A percentile compares a stretch with the other conserved stretches of the same genome.
These are phyloP conservation scores for Galeopterus variegatus DNA, from an alignment of 2,113 vertebrate genomes.

Conservation along the genomic window DNA sequence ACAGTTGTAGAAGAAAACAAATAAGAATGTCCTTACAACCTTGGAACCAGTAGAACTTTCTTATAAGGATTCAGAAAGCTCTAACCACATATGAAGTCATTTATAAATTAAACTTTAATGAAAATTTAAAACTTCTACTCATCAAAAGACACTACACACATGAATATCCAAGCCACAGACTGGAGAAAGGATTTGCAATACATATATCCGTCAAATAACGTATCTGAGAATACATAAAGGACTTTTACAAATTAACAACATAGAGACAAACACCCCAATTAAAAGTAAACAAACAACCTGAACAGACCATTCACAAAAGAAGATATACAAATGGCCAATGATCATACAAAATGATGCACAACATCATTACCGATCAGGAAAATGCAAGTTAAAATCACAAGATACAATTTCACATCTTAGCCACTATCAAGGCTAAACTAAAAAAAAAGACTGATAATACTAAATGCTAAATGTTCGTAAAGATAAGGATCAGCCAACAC, in stretches of 20 bases:
- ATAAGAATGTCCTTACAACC: not conserved
- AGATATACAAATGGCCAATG: not conserved
- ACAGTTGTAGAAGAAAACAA: not conserved
- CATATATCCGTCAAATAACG: not conserved
- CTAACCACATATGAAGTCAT: not conserved
- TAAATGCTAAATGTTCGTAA: too few relatives aligned
- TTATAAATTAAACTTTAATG: not conserved
- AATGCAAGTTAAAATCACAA: not conserved
- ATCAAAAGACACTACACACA: not conserved
- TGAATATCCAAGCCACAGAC: not conserved
- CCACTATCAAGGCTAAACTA: not conserved
- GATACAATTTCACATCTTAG: not conserved
- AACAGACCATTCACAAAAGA: not conserved
- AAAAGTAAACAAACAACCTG: not conserved
- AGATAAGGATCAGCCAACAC: not conserved
- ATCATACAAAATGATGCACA: not conserved
- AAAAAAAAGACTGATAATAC: not conserved
- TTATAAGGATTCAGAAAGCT: not conserved
- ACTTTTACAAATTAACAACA: not conserved
- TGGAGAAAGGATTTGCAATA: not conserved
- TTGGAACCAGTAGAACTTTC: too few relatives aligned
- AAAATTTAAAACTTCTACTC: not conserved
- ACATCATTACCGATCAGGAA: not conserved
- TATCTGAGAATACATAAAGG: not conserved
- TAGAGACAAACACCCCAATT: not conserved